Percentiles rank a stretch among this genome's conserved stretches.
These are phyloP conservation scores for Glaucidium brasilianum DNA, from an alignment of 2,113 vertebrate species.

Conservation along the genomic window DNA sequence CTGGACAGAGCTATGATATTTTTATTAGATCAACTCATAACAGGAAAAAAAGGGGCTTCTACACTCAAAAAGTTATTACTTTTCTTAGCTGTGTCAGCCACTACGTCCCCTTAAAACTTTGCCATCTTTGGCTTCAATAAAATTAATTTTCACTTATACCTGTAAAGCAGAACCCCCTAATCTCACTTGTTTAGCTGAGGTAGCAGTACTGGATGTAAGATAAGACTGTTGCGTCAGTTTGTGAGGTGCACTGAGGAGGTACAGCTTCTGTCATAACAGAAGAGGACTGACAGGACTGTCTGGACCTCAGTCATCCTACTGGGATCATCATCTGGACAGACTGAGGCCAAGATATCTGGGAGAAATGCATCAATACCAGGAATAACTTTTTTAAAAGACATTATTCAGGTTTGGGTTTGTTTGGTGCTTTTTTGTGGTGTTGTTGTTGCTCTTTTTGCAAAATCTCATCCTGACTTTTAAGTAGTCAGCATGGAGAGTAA, in stretches of 20 bases:
- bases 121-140: neutral
- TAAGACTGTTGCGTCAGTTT: neutral
- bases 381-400: neutral
- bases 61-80: neutral
- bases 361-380: neutral
- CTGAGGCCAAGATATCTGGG: neutral
- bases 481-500: neutral
- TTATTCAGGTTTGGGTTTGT: neutral
- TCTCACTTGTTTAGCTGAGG: neutral
- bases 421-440: neutral
- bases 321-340: neutral
- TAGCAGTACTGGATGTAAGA: neutral
- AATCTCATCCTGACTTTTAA: neutral
- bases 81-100: neutral
- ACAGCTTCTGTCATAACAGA: neutral
- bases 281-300: neutral
- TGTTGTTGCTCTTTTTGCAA: neutral
- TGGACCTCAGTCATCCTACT: accelerated
- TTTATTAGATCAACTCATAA: neutral
- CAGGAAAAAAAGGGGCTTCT: neutral
- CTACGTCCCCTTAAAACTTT: neutral
- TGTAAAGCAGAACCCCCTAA: neutral
- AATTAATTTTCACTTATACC: neutral
- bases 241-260: neutral
- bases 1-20: neutral